A percentile compares a stretch with the other conserved stretches of the same genome.
These are phyloP conservation scores for Heteromyza rotundicornis DNA, from an alignment of 2,888 invertebrate genomes.

Conservation along the genomic window DNA sequence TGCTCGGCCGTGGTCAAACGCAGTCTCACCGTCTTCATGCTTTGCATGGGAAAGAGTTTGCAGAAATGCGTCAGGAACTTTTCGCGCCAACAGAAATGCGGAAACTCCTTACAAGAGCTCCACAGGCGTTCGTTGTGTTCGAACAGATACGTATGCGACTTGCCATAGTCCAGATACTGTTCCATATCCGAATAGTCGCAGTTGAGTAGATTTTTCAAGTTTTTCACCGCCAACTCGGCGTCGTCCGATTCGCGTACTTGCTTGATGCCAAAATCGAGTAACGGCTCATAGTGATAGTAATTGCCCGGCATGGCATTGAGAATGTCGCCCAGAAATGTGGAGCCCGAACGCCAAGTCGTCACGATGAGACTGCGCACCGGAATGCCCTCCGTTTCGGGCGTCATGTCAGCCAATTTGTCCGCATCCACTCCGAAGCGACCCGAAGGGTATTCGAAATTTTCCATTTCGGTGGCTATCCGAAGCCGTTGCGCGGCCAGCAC, in stretches of 20 bases:
- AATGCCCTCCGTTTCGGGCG: slow-evolving; percentile 70
- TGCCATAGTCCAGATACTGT: slow-evolving; percentile 80
- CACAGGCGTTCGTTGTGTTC: slow-evolving; percentile 85
- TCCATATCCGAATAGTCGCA: slow-evolving; percentile 79
- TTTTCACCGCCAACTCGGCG: slow-evolving; percentile 71
- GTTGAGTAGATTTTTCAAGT: slow-evolving; percentile 74
- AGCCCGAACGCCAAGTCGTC: slow-evolving; percentile 91
- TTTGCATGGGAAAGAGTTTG: slow-evolving; percentile 84
- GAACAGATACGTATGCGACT: slow-evolving; percentile 78
- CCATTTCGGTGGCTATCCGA: slow-evolving; percentile 67
- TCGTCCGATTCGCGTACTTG: slow-evolving; percentile 79
- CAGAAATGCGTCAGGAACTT: slow-evolving; percentile 81
- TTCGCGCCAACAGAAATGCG: slow-evolving; percentile 72
- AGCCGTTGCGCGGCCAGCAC: slow-evolving; percentile 67
- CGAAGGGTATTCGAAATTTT: slow-evolving; percentile 68
- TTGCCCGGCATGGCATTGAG: slow-evolving; percentile 84
- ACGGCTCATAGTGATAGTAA: slow-evolving; percentile 89
- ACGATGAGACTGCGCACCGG: slow-evolving; percentile 80
- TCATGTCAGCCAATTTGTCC: slow-evolving; percentile 71
- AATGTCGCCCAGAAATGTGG: slow-evolving; percentile 87
- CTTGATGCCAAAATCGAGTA: slow-evolving; percentile 80
- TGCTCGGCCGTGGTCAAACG: slow-evolving; percentile 75
- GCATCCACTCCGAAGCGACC: slow-evolving; percentile 65
- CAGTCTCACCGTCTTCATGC: slow-evolving; percentile 84
- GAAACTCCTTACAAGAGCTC: slow-evolving; percentile 76